Evolutionary conservation across 2,113 vertebrate species (phyloP), one percentile per base, ranked within the genome.

Genomic region (Vicugna pacos): DNA sequence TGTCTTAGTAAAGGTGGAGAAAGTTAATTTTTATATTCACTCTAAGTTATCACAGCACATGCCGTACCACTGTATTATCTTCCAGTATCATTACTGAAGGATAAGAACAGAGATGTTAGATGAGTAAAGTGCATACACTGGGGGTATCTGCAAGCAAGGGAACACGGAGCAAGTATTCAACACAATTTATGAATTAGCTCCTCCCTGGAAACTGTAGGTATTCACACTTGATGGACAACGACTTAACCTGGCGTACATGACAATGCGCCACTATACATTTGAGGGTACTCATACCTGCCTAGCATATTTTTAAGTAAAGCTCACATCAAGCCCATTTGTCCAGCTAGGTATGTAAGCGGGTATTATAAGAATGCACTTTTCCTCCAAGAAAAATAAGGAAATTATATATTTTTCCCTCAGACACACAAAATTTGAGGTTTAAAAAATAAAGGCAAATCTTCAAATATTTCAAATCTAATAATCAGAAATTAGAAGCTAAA

Each of bases 311-410:
- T 69, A 26, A 81, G 86, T 28, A 92, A 70, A 70, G 54, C 20
- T 95, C 24, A 20, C 26, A 81, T 42, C 67, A 58, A 54, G 32
- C 13, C 48, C 46, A 95, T 72, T 77, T 86, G 9, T 42, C 95
- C 46, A 82, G 28, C 5, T 35, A 58, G 6, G 3, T 32, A 64
- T 30, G 16, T 83, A 89, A 70, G 12, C 42, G 16, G 11, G 87
- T 95, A 90, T 96, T 52, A 73, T 95, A 79, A 60, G 35, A 93
- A 94, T 4, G 30, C 48, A 82, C 77, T 76, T 94, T 88, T 93
- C 64, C 67, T 82, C 56, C 30, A 87, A 8, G 10, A 67, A 95
- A 93, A 92, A 72, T 24, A 82, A 92, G 42, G 8, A 58, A 92
- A 77, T 48, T 54, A 56, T 5, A 6, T 81, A 73, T 86, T 65